A percentile compares a stretch with the other conserved stretches of the same genome.
phyloP scores from a whole-genome alignment of 2,888 invertebrate species.

The Trisateles emortualis region DNA sequence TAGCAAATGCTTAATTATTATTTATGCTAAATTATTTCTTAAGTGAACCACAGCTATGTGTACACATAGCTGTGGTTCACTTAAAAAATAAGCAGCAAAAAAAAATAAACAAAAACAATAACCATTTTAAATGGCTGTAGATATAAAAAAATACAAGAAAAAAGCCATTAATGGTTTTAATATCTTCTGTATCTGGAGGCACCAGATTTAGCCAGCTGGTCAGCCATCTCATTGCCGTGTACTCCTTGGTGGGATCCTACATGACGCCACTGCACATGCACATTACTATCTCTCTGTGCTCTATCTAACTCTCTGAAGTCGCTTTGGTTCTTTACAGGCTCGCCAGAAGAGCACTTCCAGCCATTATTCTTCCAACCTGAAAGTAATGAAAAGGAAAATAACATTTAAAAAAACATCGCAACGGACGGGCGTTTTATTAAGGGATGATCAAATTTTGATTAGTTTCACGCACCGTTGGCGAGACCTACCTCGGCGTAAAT shows the following conservation, averaged over 20 bases:
- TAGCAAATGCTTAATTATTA: too few relatives aligned
- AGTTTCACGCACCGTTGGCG: too few relatives aligned
- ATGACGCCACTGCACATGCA: conserved; percentile 92
- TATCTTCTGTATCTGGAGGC: conserved; percentile 73
- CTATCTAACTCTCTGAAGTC: conserved; percentile 93
- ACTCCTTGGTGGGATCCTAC: conserved; percentile 94
- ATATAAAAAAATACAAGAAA: background rate
- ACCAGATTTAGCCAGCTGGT: conserved; percentile 93
- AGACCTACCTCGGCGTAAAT: too few relatives aligned
- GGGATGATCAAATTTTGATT: too few relatives aligned
- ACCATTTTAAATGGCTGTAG: background rate
- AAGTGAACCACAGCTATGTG: too few relatives aligned
- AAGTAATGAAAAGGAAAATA: background rate
- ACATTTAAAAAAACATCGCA: too few relatives aligned
- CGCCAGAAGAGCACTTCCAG: conserved; percentile 92
- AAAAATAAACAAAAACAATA: background rate
- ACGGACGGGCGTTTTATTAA: too few relatives aligned
- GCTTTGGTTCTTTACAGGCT: conserved; percentile 94
- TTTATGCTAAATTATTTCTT: too few relatives aligned
- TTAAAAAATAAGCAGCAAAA: background rate
- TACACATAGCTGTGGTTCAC: too few relatives aligned
- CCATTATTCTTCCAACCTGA: conserved; percentile 93
- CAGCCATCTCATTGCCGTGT: conserved; percentile 96
- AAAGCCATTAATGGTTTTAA: background rate
- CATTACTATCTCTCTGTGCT: conserved; percentile 79